Base-by-base conservation (phyloP, 2,888 invertebrate species). In the Muschampia plurimacula region DNA sequence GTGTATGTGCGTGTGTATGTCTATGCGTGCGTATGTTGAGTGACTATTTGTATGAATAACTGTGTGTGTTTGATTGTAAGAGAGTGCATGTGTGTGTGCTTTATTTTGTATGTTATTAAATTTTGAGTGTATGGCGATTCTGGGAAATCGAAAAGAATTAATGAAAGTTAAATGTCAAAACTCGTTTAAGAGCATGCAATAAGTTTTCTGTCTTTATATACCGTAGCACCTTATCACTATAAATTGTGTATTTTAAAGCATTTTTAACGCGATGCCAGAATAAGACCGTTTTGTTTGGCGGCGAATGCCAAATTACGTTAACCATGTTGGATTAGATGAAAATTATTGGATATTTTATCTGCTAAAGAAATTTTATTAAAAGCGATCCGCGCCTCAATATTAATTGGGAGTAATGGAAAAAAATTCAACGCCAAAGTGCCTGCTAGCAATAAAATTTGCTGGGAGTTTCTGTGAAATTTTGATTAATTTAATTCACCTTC, bases 361-460 rank as follows among this genome's bases (percentile, higher is more conserved):
- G 65, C 49, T 36, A 73, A 74, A 68, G 69, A 67, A 70, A 74
- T 72, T 75, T 74, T 74, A 77, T 75, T 77, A 73, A 73, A 70
- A 68, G 69, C 65, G 73, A 74, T 74, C 74, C 41, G 49, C 55
- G 57, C 55, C 67, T 76, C 68, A 71, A 74, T 74, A 75, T 75
- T 77, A 75, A 77, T 74, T 74, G 74, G 63, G 64, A 63, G 70
- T 74, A 74, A 75, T 76, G 76, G 74, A 70, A 71, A 75, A 63
- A 75, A 76, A 52, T 71, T 72, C 63, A 69, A 67, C 44, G 49
- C 69, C 63, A 63, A 75, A 72, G 73, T 69, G 66, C 68, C 59
- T 74, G 49, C 55, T 62, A 36, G 64, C 57, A 64, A 46, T 67
- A 44, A 70, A 70, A 57, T 70, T 69, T 8, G 41, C 12, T 41